Percentiles rank a stretch among this genome's conserved stretches.
These are phyloP conservation scores for Anadara kagoshimensis DNA, from an alignment of 1,140 invertebrate species.

Conservation along the genomic window DNA sequence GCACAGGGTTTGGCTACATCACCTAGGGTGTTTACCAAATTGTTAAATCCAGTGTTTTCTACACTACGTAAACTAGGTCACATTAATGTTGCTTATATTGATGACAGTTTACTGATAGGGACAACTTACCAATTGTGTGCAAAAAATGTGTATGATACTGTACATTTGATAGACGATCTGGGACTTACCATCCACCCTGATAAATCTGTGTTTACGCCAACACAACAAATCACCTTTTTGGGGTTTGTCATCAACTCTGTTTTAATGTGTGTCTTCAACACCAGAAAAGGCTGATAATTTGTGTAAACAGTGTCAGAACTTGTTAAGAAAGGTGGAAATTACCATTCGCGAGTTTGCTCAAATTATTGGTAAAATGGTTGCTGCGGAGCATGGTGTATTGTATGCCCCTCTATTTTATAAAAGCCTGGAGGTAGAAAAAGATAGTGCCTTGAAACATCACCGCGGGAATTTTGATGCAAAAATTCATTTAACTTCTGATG, in stretches of 20 bases:
- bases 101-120: conserved; percentile 16
- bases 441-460: not conserved
- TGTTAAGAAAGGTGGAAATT: not conserved
- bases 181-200: conserved; percentile 24
- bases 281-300: conserved; percentile 27
- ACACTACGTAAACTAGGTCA: conserved; percentile 18
- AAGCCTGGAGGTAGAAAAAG: conserved; percentile 3
- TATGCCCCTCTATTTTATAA: not conserved
- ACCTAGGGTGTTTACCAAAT: conserved; percentile 20
- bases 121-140: not conserved
- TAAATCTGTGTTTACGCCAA: conserved; percentile 7
- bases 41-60: conserved; percentile 17
- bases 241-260: conserved; percentile 10
- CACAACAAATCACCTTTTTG: conserved; percentile 4
- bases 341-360: not conserved
- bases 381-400: not conserved
- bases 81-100: conserved; percentile 27
- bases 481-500: no score
- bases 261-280: conserved; percentile 19
- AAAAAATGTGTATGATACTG: conserved; percentile 7
- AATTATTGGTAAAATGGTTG: conserved; percentile 4
- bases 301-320: not conserved
- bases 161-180: not conserved
- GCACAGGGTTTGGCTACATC: conserved; percentile 22
- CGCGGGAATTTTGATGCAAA: conserved; percentile 16